Conservation (phyloP, 1,140 invertebrate species). For the Drosophila biarmipes region DNA sequence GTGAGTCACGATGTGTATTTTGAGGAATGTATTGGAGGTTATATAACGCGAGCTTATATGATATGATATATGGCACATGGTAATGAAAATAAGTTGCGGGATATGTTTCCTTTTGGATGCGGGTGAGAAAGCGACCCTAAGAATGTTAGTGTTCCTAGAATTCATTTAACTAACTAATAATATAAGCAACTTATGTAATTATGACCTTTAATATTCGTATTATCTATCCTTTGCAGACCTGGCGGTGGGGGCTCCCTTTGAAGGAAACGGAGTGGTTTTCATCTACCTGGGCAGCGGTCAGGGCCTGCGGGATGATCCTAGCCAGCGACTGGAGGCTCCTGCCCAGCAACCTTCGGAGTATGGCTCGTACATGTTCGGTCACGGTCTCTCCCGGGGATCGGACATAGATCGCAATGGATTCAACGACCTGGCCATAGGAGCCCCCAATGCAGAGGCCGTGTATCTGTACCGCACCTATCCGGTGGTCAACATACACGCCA, state of each 20-base stretch:
- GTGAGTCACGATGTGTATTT: conserved; percentile 71
- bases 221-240: conserved; percentile 86
- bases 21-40: no score
- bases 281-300: conserved; percentile 87
- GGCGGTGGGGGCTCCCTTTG: conserved; percentile 89
- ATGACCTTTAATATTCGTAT: no score
- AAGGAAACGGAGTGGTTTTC: conserved; percentile 88
- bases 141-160: no score
- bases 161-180: no score
- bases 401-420: conserved; percentile 76
- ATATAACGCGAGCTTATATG: no score
- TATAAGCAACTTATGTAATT: no score
- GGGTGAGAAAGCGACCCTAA: no score
- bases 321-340: conserved; percentile 11
- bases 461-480: conserved; percentile 86
- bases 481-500: conserved; percentile 85
- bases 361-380: conserved; percentile 85
- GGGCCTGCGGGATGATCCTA: conserved; percentile 85
- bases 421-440: conserved; percentile 88
- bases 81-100: no score
- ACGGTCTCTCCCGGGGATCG: conserved; percentile 87
- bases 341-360: conserved; percentile 55
- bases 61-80: no score
- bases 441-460: conserved; percentile 86
- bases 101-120: no score